Evolutionary conservation across 2,888 invertebrate genomes (phyloP).

Genomic region (Leptinotarsa juncta): DNA sequence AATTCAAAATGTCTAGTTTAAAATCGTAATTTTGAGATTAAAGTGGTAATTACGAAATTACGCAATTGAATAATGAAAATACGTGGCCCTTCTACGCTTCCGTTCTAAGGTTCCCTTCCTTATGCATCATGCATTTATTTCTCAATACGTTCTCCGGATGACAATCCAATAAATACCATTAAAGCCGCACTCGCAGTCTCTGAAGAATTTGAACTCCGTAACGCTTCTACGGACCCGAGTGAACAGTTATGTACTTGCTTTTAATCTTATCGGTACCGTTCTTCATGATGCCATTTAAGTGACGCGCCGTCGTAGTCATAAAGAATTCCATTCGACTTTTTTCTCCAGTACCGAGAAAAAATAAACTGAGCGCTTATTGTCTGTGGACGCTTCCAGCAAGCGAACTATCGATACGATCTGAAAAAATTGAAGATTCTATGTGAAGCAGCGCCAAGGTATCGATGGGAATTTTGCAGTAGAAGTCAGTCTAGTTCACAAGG

Average conservation of each 20-base stretch:
- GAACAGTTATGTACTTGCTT: conserved; percentile 35
- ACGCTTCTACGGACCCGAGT: neutral
- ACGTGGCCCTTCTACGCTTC: too few species aligned
- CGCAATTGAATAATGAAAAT: too few species aligned
- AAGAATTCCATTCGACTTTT: neutral
- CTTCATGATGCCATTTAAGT: neutral
- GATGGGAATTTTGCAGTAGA: too few species aligned
- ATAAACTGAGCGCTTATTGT: neutral
- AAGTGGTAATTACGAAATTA: too few species aligned
- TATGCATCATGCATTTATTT: neutral
- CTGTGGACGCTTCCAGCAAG: too few species aligned
- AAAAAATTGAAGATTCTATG: too few species aligned
- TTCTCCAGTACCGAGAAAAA: neutral
- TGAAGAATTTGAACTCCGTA: conserved; percentile 6
- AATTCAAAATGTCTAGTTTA: too few species aligned
- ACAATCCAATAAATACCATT: conserved; percentile 9
- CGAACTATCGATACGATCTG: too few species aligned
- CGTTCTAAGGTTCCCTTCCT: too few species aligned
- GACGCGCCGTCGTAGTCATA: neutral
- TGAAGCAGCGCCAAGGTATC: too few species aligned
- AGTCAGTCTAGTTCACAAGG: too few species aligned
- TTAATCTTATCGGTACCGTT: conserved; percentile 29
- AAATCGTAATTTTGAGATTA: too few species aligned
- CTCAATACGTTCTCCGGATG: neutral
- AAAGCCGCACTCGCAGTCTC: neutral